phyloP scores from a whole-genome alignment of 1,140 invertebrate genomes.

The Teleopsis dalmanni region DNA sequence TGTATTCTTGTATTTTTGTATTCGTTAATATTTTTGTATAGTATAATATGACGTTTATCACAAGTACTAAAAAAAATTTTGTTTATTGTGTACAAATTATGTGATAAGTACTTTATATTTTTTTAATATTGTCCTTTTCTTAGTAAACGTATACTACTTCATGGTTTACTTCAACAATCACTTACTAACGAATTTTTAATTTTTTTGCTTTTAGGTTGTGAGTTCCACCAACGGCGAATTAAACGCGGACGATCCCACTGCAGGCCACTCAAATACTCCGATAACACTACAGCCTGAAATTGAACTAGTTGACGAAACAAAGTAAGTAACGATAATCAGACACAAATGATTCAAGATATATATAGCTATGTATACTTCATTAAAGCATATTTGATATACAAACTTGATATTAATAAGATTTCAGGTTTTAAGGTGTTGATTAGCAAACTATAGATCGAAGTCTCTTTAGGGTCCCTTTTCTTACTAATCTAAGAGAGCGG shows the following conservation, averaged over 20 bases:
- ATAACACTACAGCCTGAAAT: constrained; percentile 87
- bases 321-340: no score
- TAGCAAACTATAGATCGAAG: no score
- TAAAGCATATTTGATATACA: no score
- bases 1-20: background rate
- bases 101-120: background rate
- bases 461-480: no score
- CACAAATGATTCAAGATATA: no score
- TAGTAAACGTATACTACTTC: background rate
- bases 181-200: background rate
- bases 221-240: constrained; percentile 95
- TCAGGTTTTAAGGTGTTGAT: no score
- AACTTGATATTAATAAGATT: no score
- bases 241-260: constrained; percentile 88
- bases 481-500: no score
- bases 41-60: no score
- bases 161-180: background rate
- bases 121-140: no score
- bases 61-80: background rate
- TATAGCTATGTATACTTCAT: no score
- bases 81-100: background rate
- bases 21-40: background rate
- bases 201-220: constrained; percentile 66
- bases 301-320: constrained; percentile 86
- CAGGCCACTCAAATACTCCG: constrained; percentile 92